Base-by-base conservation (phyloP, 2,888 invertebrate species). In the Rhodophaea formosa region DNA sequence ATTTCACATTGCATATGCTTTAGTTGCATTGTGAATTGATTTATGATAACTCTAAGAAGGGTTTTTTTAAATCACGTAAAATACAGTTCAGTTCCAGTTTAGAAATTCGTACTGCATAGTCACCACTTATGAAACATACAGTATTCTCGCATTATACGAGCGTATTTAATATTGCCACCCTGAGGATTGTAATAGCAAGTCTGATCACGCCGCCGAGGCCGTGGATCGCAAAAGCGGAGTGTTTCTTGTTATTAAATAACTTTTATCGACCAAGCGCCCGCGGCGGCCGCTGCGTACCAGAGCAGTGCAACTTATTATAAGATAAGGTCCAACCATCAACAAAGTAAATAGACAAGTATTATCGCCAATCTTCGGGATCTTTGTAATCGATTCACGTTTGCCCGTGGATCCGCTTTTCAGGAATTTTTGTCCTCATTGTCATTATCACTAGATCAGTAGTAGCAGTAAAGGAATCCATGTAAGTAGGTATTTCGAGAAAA, bases 181-280 rank as follows among this genome's bases (percentile, higher is more conserved):
- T 46, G 55, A 39, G 57, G 58, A 47, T 52, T 49, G 60, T 60
- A 67, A 74, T 70, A 72, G 63, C 58, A 60, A 77, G 70, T 71
- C 74, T 64, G 70, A 71, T 76, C 80, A 79, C 77, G 77, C 67
- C 67, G 66, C 66, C 59, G 62, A 62, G 63, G 63, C 67, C 69
- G 64, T 68, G 73, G 69, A 72, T 71, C 67, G 69, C 69, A 54
- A 70, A 72, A 67, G 75, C 77, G 68, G 74, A 79, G 75, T 79
- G 80, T 81, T 83, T 77, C 81, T 83, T 82, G 79, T 84, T 88
- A 87, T 88, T 88, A 86, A 88, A 88, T 88, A 88, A 88, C 81
- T 88, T 88, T 86, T 84, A 86, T 86, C 81, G 82, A 84, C 77
- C 82, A 73, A 51, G 72, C 75, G 67, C 77, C 72, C 70, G 66